Evolutionary conservation across 1,140 invertebrate species (phyloP).

Genomic region (Planococcus citri): DNA sequence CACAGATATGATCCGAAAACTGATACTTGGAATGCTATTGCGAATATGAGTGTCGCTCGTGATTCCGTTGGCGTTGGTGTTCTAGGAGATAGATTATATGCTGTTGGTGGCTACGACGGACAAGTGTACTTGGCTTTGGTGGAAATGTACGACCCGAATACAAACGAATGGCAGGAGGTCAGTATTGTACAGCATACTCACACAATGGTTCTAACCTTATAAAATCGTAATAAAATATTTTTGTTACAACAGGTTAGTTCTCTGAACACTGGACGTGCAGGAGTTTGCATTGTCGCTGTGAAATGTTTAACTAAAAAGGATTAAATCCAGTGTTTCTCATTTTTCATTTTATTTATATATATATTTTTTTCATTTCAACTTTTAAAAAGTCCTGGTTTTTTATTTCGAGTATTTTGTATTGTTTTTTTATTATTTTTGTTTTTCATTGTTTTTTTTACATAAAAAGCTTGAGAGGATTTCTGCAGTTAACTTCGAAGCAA

Average conservation of each 20-base stretch:
- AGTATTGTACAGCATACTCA: slow-evolving; percentile 26
- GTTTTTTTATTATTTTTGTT: not conserved
- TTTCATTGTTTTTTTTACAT: not conserved
- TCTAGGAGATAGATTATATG: slow-evolving; percentile 75
- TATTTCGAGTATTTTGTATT: not conserved
- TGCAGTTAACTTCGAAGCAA: no score
- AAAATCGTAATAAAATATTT: no score
- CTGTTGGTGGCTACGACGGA: slow-evolving; percentile 93
- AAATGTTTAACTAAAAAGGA: not conserved
- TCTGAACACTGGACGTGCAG: slow-evolving; percentile 64
- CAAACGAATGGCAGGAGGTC: slow-evolving; percentile 62
- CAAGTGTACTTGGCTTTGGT: slow-evolving; percentile 78
- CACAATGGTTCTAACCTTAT: no score
- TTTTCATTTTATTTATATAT: not conserved
- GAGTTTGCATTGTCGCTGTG: slow-evolving; percentile 69
- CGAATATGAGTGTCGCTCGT: slow-evolving; percentile 67
- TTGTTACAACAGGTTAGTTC: slow-evolving; percentile 45
- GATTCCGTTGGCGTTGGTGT: slow-evolving; percentile 86
- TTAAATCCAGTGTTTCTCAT: no score
- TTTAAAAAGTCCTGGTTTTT: not conserved
- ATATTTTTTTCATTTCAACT: not conserved
- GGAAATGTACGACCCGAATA: slow-evolving; percentile 83
- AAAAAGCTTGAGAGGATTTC: no score
- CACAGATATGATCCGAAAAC: slow-evolving; percentile 56
- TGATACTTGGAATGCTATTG: slow-evolving; percentile 81